These are phyloP conservation scores for Leptestheria dahalacensis DNA, from an alignment of 1,140 invertebrate genomes.

Conservation along the genomic window DNA sequence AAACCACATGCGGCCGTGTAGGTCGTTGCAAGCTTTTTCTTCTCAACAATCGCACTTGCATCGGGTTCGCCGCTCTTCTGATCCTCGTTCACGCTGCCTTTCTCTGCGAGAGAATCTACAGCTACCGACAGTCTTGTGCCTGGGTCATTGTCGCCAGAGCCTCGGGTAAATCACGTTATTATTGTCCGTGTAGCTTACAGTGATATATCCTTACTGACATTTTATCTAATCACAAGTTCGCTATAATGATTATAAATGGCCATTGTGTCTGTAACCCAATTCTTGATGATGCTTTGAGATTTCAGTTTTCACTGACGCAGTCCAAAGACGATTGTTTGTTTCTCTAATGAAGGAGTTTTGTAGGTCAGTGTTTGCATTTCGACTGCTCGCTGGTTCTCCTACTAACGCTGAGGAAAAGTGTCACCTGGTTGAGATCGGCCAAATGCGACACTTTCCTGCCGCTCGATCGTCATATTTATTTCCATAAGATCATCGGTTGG, in stretches of 20 bases:
- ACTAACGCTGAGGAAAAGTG: slow-evolving; percentile 69
- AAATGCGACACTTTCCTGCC: slow-evolving; percentile 60
- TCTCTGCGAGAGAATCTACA: background rate
- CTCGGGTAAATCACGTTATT: background rate
- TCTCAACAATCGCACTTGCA: background rate
- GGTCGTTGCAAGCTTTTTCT: too few relatives aligned
- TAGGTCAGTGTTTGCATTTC: slow-evolving; percentile 89
- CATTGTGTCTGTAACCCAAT: background rate
- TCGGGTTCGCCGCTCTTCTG: background rate
- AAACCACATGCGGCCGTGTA: too few relatives aligned
- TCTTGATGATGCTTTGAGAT: background rate
- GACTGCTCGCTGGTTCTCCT: slow-evolving; percentile 76
- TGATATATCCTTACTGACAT: background rate
- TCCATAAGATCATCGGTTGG: slow-evolving; percentile 78
- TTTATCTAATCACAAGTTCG: too few relatives aligned
- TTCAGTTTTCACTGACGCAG: too few relatives aligned
- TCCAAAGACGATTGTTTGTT: too few relatives aligned
- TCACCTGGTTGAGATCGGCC: slow-evolving; percentile 65
- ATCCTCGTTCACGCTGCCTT: background rate
- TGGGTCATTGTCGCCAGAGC: background rate
- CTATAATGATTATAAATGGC: background rate
- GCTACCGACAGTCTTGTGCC: background rate
- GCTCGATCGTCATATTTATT: slow-evolving; percentile 81
- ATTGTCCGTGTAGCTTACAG: background rate
- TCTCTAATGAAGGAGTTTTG: too few relatives aligned